Base-by-base conservation (phyloP, 2,113 vertebrate genomes). In the Calyptomena viridis region DNA sequence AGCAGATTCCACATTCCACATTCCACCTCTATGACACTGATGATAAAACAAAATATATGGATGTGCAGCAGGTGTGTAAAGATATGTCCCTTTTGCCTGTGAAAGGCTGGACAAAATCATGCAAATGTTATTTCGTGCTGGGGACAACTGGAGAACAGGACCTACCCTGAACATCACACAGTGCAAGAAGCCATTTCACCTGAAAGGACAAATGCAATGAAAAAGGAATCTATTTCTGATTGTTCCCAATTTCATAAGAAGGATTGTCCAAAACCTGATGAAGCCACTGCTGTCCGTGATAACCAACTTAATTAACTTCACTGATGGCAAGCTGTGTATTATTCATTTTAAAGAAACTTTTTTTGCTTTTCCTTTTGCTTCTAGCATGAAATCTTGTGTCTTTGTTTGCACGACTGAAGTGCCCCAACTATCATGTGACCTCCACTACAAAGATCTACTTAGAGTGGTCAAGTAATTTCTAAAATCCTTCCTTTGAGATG, bases 1-100 rank as follows among this genome's bases (percentile, higher is more conserved):
- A 75, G 80, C 89, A 94, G 84, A 82, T 52, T 92, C 72, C 72
- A 89, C 95, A 82, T 52, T 92, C 72, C 72, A 89, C 95, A 89
- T 91, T 93, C 90, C 90, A 64, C 5, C 55, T 27, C 55, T 47
- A 10, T 84, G 95, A 73, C 87, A 80, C 14, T 60, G 85, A 50
- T 30, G 22, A 88, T 82, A 90, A 92, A 92, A 63, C 17, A 52
- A 31, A 78, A 92, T 78, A 78, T 42, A 56, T 2, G 33, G 69
- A 50, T 47, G 73, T 72, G 82, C 95, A 91, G 92, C 50, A 97
- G 76, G 86, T 68, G 76, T 75, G 35, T 31, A 67, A 84, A 87
- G 80, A 42, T 27, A 15, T 2, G 40, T 58, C 78, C 78, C 74
- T 74, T 35, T 74, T 58, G 81, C 40, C 63, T 62, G 18, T 27